These are phyloP conservation scores for Platycheirus rosarum DNA, from an alignment of 2,888 invertebrate genomes.

Conservation along the genomic window DNA sequence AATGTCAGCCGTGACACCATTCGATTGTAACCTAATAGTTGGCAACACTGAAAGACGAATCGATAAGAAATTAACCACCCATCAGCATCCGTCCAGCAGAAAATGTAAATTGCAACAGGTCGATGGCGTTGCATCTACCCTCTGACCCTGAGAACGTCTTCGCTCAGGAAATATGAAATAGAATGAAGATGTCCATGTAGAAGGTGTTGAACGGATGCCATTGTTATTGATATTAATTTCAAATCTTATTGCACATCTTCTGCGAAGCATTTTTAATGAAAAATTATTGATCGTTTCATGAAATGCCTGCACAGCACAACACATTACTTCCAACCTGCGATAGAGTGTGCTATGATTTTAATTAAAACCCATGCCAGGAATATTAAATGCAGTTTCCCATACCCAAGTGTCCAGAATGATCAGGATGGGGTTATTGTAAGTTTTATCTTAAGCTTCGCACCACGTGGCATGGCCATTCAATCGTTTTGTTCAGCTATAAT, in stretches of 20 bases:
- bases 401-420: conserved; percentile 18
- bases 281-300: conserved; percentile 55
- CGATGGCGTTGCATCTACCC: conserved; percentile 5
- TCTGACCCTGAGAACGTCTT: conserved; percentile 4
- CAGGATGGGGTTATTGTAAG: conserved; percentile 21
- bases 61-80: too few relatives aligned
- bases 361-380: conserved; percentile 49
- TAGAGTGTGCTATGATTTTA: conserved; percentile 24
- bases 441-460: conserved; percentile 24
- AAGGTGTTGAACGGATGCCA: conserved; percentile 17
- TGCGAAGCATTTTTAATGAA: conserved; percentile 23
- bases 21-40: too few relatives aligned
- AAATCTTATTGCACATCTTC: conserved; percentile 24
- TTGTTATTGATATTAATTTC: conserved; percentile 60
- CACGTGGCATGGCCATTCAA: conserved; percentile 33
- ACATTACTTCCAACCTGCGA: conserved; percentile 3
- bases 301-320: conserved; percentile 33
- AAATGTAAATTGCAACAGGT: conserved; percentile 20
- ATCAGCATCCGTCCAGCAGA: too few relatives aligned
- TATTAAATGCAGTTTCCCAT: conserved; percentile 26
- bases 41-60: too few relatives aligned
- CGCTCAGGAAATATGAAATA: background rate
- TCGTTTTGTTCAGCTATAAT: conserved; percentile 15
- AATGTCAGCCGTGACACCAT: too few relatives aligned
- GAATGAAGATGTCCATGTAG: background rate